Conservation (phyloP, 2,888 invertebrate species). For the Amblyjoppa proteus region DNA sequence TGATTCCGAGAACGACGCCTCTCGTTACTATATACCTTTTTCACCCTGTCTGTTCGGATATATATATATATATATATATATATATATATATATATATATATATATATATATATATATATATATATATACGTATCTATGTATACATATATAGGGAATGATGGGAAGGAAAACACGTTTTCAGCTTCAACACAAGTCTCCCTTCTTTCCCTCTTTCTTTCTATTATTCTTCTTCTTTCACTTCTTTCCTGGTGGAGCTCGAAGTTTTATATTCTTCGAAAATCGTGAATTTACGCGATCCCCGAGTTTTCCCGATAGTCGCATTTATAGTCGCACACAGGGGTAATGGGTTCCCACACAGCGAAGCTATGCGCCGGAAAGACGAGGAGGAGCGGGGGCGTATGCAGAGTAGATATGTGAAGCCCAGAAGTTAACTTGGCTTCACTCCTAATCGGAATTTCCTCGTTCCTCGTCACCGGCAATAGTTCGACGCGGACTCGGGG, state of each 20-base stretch:
- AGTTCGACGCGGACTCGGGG: conserved; percentile 35
- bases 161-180: conserved; percentile 40
- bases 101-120: background rate
- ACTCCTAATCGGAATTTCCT: conserved; percentile 68
- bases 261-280: conserved; percentile 42
- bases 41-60: background rate
- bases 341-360: conserved; percentile 3
- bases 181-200: background rate
- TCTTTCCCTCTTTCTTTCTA: background rate
- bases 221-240: conserved; percentile 16
- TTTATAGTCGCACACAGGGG: conserved; percentile 45
- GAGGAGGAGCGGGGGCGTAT: background rate
- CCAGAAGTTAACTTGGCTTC: conserved; percentile 68
- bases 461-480: conserved; percentile 48
- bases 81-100: background rate
- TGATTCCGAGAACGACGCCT: conserved; percentile 62
- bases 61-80: background rate
- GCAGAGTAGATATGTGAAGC: conserved; percentile 51
- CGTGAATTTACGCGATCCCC: conserved; percentile 47
- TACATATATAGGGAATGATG: background rate
- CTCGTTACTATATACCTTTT: conserved; percentile 41
- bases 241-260: background rate
- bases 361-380: background rate
- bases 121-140: background rate
- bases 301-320: conserved; percentile 59